Evolutionary conservation across 2,113 vertebrate species (phyloP), one percentile per base, ranked within the genome.

Genomic region (Takifugu flavidus): DNA sequence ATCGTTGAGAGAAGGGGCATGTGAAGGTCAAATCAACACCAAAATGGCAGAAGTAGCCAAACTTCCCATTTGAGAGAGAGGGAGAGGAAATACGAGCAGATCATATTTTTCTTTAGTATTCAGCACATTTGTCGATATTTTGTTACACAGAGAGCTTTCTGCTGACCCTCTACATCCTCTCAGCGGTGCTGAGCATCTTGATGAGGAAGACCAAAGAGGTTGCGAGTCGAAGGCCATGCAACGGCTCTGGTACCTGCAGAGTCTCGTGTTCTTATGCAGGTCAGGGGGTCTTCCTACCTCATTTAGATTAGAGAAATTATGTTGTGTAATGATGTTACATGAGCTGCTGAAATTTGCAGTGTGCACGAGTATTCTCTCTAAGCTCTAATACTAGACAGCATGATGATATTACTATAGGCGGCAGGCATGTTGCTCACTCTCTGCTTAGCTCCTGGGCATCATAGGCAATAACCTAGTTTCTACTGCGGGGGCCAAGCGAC

Each of bases 381-480:
- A 66, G 62, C n/a, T 31, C 26, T 10, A 57, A 60, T 63, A 65
- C 47, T 70, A 69, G 80, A 71, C 73, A 78, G 77, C 81, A 78
- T 81, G 74, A 72, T 62, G 73, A 63, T 74, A 53, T 79, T 59
- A 84, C 82, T 79, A 72, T 68, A 78, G 79, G 83, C 83, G 74
- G 81, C 79, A 62, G 75, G 70, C 87, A 83, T 80, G 83, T 75
- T 78, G 78, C 72, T 78, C 65, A 14, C 77, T 62, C 67, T 51
- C 75, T 62, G 63, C 79, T 67, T 58, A 47, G 83, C 83, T 71
- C 62, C 65, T 11, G 83, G 87, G 74, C 70, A 74, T 80, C 72
- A 27, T 42, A 75, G 79, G 80, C 71, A 84, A 82, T 85, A 87
- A 88, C 83, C 86, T 66, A 83, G 58, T 86, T 87, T 88, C 74